These are phyloP conservation scores for Echinops telfairi DNA, from an alignment of 2,113 vertebrate genomes.

Conservation along the genomic window DNA sequence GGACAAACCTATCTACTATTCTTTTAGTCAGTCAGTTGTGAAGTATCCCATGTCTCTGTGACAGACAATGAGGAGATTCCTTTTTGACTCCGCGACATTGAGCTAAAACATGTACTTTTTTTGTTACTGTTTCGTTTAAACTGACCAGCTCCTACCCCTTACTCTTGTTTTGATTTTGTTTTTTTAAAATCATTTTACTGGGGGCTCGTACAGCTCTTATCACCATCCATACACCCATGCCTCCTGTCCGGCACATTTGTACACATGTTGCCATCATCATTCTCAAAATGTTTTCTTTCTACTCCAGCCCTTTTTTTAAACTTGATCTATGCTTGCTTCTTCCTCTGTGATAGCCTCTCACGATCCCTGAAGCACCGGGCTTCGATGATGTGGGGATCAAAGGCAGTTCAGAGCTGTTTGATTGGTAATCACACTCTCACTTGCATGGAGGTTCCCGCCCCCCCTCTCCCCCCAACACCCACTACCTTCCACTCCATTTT, in stretches of 20 bases:
- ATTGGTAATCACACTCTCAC: background rate
- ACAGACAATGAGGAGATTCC: background rate
- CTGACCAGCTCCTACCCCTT: too few relatives aligned
- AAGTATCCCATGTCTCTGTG: background rate
- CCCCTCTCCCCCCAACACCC: too few relatives aligned
- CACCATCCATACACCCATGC: too few relatives aligned
- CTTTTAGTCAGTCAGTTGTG: background rate
- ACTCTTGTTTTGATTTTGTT: background rate
- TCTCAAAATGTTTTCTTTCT: too few relatives aligned
- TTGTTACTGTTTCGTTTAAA: too few relatives aligned
- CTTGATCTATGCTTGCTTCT: background rate
- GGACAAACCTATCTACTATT: background rate
- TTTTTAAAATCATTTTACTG: too few relatives aligned
- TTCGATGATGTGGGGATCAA: background rate
- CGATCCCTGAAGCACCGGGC: background rate
- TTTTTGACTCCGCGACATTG: background rate
- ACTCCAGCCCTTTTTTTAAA: background rate
- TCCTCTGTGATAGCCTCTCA: background rate
- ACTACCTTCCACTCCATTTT: background rate
- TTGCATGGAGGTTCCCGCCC: background rate
- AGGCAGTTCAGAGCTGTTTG: conserved; percentile 29
- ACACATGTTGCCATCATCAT: too few relatives aligned
- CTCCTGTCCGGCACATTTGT: too few relatives aligned
- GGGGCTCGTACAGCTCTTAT: too few relatives aligned
- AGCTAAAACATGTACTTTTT: too few relatives aligned